Conservation (phyloP, 2,888 invertebrate genomes). For the Blastobasis lacticolella region DNA sequence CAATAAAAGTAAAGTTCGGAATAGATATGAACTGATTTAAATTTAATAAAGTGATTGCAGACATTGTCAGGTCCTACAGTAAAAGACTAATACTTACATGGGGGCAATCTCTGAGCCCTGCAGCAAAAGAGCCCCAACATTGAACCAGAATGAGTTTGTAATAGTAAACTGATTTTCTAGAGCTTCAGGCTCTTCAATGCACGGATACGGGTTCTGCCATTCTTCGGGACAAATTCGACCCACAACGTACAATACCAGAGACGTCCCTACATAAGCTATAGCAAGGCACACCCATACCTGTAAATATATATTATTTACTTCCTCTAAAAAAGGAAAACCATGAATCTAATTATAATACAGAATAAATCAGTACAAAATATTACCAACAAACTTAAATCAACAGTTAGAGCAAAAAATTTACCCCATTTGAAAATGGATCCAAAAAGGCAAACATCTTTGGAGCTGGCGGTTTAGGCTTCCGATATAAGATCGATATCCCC, state of each 20-base stretch:
- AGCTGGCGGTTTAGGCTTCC: constrained; percentile 86
- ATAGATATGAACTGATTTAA: no score
- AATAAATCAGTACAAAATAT: no score
- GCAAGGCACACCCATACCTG: constrained; percentile 89
- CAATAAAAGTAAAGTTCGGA: no score
- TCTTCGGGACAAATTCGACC: constrained; percentile 89
- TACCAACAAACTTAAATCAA: no score
- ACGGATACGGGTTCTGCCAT: constrained; percentile 92
- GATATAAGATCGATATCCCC: constrained; percentile 91
- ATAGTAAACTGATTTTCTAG: constrained; percentile 90
- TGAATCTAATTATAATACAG: no score
- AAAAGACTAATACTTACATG: constrained; percentile 77
- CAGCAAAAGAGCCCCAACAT: constrained; percentile 87
- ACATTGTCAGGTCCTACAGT: not conserved
- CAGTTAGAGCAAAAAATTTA: constrained; percentile 15
- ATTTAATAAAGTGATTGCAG: no score
- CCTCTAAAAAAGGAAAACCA: no score
- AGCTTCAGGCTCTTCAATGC: constrained; percentile 85
- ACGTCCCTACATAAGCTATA: constrained; percentile 86
- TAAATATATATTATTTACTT: not conserved
- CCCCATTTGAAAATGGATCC: constrained; percentile 86
- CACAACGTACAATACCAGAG: constrained; percentile 85
- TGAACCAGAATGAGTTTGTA: constrained; percentile 91
- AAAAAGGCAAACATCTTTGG: constrained; percentile 94
- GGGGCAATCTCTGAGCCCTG: constrained; percentile 93